Base-by-base conservation (phyloP, 2,113 vertebrate species). In the Dascyllus trimaculatus region DNA sequence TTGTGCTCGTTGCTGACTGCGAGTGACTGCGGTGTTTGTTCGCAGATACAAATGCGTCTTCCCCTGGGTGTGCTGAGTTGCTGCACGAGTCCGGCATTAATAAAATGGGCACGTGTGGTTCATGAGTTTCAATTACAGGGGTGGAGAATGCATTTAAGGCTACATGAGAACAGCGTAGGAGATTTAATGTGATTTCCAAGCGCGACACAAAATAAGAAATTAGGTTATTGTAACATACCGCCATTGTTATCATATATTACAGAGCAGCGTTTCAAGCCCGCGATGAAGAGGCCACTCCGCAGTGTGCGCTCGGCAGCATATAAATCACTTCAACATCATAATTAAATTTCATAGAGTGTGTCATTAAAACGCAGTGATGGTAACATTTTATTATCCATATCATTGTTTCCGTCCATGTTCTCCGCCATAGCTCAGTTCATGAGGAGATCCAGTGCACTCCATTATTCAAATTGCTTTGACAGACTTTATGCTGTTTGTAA, bases 321-420 rank as follows among this genome's bases (percentile, higher is more conserved):
- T 75, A 11, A 76, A 71, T 88, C 68, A 73, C 59, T 66, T 63
- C 18, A 53, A 26, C 24, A 5, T 46, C 43, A 35, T 85, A 46
- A 86, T 81, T 86, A 70, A 73, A 73, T 85, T 78, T 76, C 40
- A 64, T 57, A 35, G 15, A 15, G 65, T 38, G 35, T 49, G 32
- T 85, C 73, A 79, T 88, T 79, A 79, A 86, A 78, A 85, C 60
- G 62, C 38, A 35, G 43, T 43, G 74, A 70, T 0, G 57, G 32
- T 53, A 54, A 59, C 49, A 19, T 81, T 80, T 80, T 69, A 65
- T 80, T 64, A 83, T 68, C 35, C 60, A 40, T 48, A 66, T 78
- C 66, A 35, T 26, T 61, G 66, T 72, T 0, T 29, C 13, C 1
- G 21, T 17, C 14, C 17, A 7, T 35, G 32, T 35, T 35, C 32